Base-by-base conservation (phyloP, 2,797 vertebrate species). In the Gymnocypris eckloni region DNA sequence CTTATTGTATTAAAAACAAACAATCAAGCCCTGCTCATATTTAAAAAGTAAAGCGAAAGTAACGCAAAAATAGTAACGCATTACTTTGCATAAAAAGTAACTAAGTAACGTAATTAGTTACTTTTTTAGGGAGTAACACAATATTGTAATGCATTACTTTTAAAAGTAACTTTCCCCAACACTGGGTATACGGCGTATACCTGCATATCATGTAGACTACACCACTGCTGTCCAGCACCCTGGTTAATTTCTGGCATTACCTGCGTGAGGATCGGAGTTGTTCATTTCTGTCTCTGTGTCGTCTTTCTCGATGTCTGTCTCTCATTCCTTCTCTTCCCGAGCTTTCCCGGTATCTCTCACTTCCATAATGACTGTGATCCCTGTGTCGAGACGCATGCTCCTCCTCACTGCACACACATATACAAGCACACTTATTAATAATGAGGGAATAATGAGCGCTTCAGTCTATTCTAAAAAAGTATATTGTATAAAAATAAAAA, bases 291-390 rank as follows among this genome's bases (percentile, higher is more conserved):
- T 88, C 88, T 39, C 95, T 90, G 89, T 94, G 94, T 39, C 95
- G 94, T 82, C 94, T 94, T 79, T 96, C 95, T 88, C 94, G 91
- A 72, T 95, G 95, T 25, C 95, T 87, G 25, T 95, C 96, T 64
- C 95, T 95, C 88, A 95, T 95, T 72, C 94, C 95, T 87, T 95
- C 95, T 80, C 95, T 91, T 45, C 94, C 95, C 41, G 64, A 92
- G 91, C 95, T 87, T 39, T 92, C 89, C 11, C 87, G 90, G 45
- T 94, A 94, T 18, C 96, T 95, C 67, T 96, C 96, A 0, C 96
- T 96, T 79, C 95, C 92, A 73, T 93, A 92, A 82, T 94, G 95
- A 56, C 92, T 90, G 28, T 96, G 95, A 33, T 87, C 69, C 87
- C 95, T 94, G 91, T 95, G 95, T 88, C 96, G 94, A 64, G 85